These are phyloP conservation scores for Timema podura DNA, from an alignment of 2,888 invertebrate genomes.

Conservation along the genomic window DNA sequence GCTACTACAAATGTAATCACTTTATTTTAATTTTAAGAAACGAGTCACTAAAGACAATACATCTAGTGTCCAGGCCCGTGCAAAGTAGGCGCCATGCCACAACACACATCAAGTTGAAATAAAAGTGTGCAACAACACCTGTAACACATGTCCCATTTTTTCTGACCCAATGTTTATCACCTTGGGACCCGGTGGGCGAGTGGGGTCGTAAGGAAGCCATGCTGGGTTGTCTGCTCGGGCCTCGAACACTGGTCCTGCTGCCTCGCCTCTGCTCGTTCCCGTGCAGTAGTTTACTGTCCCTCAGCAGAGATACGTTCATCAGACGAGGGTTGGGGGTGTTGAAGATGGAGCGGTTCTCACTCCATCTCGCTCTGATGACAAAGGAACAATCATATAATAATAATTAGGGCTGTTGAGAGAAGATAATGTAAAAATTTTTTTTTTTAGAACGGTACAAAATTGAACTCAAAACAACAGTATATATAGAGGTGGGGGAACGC, in stretches of 20 bases:
- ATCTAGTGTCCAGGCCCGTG: too few relatives aligned
- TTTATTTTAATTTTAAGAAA: too few relatives aligned
- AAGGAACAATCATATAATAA: slow-evolving; percentile 6
- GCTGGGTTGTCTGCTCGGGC: slow-evolving; percentile 79
- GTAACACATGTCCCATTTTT: background rate
- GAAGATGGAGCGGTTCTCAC: slow-evolving; percentile 88
- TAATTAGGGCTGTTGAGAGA: background rate
- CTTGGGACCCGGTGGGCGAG: slow-evolving; percentile 65
- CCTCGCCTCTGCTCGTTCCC: slow-evolving; percentile 71
- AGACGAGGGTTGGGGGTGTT: slow-evolving; percentile 90
- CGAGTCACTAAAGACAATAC: too few relatives aligned
- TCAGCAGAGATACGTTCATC: slow-evolving; percentile 83
- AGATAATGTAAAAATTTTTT: background rate
- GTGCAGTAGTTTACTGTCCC: slow-evolving; percentile 76
- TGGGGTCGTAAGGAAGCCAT: slow-evolving; percentile 79
- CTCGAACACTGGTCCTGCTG: slow-evolving; percentile 72
- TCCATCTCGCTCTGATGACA: slow-evolving; percentile 78
- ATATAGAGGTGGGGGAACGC: too few relatives aligned
- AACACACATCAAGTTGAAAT: too few relatives aligned
- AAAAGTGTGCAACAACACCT: background rate
- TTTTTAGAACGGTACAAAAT: background rate
- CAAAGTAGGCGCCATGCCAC: too few relatives aligned
- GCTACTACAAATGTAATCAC: too few relatives aligned
- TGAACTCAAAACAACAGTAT: too few relatives aligned
- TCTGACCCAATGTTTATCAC: slow-evolving; percentile 43